Conservation (phyloP, 2,888 invertebrate species). For the Hyalella azteca region DNA sequence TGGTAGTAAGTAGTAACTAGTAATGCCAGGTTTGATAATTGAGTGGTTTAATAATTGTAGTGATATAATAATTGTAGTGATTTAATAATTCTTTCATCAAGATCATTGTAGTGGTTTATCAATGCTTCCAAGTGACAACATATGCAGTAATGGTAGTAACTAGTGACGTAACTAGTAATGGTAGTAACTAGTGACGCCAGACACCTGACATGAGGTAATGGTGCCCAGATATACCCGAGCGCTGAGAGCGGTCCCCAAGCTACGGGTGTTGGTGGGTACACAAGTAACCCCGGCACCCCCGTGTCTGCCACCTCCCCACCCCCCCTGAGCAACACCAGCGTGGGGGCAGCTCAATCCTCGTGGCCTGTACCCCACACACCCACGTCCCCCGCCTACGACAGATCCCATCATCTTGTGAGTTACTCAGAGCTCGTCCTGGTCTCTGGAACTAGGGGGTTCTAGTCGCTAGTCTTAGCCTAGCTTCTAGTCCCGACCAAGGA, state of each 20-base stretch:
- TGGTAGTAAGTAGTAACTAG: too few relatives aligned
- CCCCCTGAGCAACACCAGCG: slow-evolving; percentile 52
- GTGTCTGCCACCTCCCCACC: slow-evolving; percentile 58
- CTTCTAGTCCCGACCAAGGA: neutral
- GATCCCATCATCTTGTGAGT: slow-evolving; percentile 39
- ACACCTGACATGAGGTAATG: too few relatives aligned
- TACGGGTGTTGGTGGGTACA: slow-evolving; percentile 82
- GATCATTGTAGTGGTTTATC: too few relatives aligned
- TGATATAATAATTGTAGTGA: neutral
- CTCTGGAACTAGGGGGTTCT: neutral
- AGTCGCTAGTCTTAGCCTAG: neutral
- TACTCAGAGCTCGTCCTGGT: neutral
- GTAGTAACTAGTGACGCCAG: too few relatives aligned
- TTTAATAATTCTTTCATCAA: neutral
- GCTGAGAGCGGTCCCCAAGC: slow-evolving; percentile 63
- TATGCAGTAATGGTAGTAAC: too few relatives aligned
- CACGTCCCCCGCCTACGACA: slow-evolving; percentile 57
- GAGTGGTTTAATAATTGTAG: neutral
- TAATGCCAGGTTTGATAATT: too few relatives aligned
- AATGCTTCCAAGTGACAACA: too few relatives aligned
- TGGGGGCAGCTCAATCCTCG: slow-evolving; percentile 47
- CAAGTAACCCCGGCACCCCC: slow-evolving; percentile 58
- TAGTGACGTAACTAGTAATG: too few relatives aligned
- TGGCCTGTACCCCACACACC: slow-evolving; percentile 57
- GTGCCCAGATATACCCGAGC: slow-evolving; percentile 67